A percentile compares a stretch with the other conserved stretches of the same genome.
phyloP scores from a whole-genome alignment of 2,797 vertebrate genomes.

The Sternotherus odoratus region DNA sequence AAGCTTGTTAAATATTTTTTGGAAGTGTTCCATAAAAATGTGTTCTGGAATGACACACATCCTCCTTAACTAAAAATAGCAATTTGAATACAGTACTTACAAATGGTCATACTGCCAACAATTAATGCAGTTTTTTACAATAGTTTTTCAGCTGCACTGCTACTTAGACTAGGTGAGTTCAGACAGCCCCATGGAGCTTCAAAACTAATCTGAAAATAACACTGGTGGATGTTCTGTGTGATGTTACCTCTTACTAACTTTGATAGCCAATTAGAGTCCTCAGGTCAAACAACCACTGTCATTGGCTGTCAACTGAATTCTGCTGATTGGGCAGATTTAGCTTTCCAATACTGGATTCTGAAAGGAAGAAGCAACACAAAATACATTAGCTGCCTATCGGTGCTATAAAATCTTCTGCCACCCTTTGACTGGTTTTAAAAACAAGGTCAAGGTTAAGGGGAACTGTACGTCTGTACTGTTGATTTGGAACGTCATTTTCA shows the following conservation, averaged over 20 bases:
- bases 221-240: not conserved
- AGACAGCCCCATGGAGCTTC: not conserved
- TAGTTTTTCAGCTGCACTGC: not conserved
- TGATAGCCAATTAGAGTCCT: not conserved
- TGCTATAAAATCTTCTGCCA: not conserved
- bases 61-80: not conserved
- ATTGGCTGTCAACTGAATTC: not conserved
- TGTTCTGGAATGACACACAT: not conserved
- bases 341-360: not conserved
- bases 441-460: not conserved
- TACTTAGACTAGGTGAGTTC: not conserved
- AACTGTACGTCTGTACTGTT: not conserved
- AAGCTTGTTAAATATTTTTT: conserved; percentile 3
- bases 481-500: not conserved
- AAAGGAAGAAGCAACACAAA: not conserved
- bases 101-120: not conserved
- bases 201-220: fast-evolving
- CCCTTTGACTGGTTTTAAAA: conserved; percentile 8
- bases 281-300: not conserved
- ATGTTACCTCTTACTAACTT: not conserved
- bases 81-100: not conserved
- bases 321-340: not conserved
- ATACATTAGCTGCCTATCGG: not conserved
- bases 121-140: not conserved
- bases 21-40: not conserved